Conservation (phyloP, 2,888 invertebrate genomes). For the Lamproptera curius region DNA sequence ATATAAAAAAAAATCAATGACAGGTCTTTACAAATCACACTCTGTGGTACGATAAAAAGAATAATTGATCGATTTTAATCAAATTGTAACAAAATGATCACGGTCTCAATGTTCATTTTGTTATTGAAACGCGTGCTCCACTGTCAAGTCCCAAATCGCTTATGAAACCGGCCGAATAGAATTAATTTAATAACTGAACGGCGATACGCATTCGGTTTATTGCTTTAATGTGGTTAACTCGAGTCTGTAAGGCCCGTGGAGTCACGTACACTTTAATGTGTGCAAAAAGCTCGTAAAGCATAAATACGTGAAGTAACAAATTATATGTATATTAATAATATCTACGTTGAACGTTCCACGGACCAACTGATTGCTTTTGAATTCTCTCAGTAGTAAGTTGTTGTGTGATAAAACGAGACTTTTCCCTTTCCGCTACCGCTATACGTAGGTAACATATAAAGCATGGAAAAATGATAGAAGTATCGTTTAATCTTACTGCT, state of each 20-base stretch:
- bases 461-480: too few relatives aligned
- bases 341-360: too few relatives aligned
- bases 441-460: too few relatives aligned
- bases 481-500: too few relatives aligned
- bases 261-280: conserved; percentile 2
- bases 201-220: conserved; percentile 38
- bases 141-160: conserved; percentile 39
- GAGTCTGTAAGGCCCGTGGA: conserved; percentile 7
- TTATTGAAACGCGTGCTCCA: conserved; percentile 56
- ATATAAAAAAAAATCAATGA: background rate
- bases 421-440: too few relatives aligned
- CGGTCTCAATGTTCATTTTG: conserved; percentile 45
- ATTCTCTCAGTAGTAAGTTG: too few relatives aligned
- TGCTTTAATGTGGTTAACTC: conserved; percentile 22
- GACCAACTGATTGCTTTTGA: too few relatives aligned
- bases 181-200: conserved; percentile 55
- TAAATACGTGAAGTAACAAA: too few relatives aligned
- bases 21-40: conserved; percentile 13
- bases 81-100: conserved; percentile 62
- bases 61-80: conserved; percentile 64
- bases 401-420: too few relatives aligned
- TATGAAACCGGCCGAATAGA: conserved; percentile 61
- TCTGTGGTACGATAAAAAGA: conserved; percentile 34
- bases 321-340: too few relatives aligned
- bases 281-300: too few relatives aligned